These are phyloP conservation scores for Heliconius sara DNA, from an alignment of 2,888 invertebrate species.

Conservation along the genomic window DNA sequence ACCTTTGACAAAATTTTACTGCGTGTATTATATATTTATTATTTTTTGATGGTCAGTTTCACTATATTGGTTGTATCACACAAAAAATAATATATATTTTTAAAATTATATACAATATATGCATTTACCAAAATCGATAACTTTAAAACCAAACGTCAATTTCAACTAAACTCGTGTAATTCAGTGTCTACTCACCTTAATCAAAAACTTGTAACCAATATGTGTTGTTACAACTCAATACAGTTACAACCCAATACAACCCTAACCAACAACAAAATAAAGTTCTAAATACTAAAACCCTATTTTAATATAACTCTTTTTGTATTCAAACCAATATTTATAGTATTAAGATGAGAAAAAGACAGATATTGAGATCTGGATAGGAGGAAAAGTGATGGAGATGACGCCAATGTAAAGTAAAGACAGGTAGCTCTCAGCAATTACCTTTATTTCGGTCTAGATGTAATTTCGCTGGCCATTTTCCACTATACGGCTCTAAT, in stretches of 20 bases:
- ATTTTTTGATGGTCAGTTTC: too few species aligned
- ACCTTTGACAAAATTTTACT: neutral
- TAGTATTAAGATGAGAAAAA: constrained; percentile 53
- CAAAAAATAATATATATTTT: neutral
- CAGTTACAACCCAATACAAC: constrained; percentile 18
- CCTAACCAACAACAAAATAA: neutral
- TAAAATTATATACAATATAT: neutral
- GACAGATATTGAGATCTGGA: constrained; percentile 50
- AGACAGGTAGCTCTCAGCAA: constrained; percentile 77
- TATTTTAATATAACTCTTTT: constrained; percentile 26
- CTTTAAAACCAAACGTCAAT: constrained; percentile 1
- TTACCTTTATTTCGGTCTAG: constrained; percentile 70
- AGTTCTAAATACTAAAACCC: constrained; percentile 28
- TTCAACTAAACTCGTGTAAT: constrained; percentile 12
- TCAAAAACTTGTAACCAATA: constrained; percentile 50
- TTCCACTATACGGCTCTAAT: constrained; percentile 72
- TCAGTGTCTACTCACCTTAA: constrained; percentile 46
- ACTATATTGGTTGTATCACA: neutral
- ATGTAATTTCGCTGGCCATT: constrained; percentile 71
- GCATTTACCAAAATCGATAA: neutral
- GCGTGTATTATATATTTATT: too few species aligned
- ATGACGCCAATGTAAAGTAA: constrained; percentile 68
- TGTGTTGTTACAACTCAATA: constrained; percentile 36
- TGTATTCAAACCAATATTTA: constrained; percentile 36
- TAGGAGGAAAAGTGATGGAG: constrained; percentile 63